Conservation (phyloP, 1,140 invertebrate genomes). For the Drosophila murphyi region DNA sequence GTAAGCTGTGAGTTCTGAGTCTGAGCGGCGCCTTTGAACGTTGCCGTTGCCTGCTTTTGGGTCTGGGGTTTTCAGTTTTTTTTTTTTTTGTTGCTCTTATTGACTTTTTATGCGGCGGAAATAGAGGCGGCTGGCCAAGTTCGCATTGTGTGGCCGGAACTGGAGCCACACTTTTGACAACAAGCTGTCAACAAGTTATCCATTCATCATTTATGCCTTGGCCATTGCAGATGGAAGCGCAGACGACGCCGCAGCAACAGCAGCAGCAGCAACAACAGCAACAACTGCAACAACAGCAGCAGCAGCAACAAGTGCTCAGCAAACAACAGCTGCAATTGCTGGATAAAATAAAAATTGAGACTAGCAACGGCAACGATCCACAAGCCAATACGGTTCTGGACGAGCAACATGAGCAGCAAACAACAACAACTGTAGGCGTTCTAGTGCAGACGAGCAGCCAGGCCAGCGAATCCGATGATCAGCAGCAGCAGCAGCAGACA, state of each 20-base stretch:
- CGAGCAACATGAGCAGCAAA: slow-evolving; percentile 47
- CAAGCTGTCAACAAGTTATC: slow-evolving; percentile 35
- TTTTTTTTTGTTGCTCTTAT: slow-evolving; percentile 51
- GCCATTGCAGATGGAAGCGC: slow-evolving; percentile 83
- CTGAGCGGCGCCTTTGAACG: slow-evolving; percentile 49
- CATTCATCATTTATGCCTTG: slow-evolving; percentile 69
- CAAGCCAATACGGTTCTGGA: slow-evolving; percentile 49
- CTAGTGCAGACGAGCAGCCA: slow-evolving; percentile 61
- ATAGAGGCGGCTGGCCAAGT: slow-evolving; percentile 62
- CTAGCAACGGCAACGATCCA: slow-evolving; percentile 60
- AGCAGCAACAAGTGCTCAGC: slow-evolving; percentile 61
- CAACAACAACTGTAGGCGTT: slow-evolving; percentile 51
- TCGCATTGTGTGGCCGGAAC: slow-evolving; percentile 76
- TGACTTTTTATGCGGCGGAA: slow-evolving; percentile 69
- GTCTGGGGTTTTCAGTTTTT: slow-evolving; percentile 27
- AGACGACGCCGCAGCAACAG: slow-evolving; percentile 71
- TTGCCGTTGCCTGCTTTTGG: slow-evolving; percentile 35
- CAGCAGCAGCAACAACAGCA: slow-evolving; percentile 65
- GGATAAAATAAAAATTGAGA: slow-evolving; percentile 77
- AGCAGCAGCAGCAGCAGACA: slow-evolving; percentile 27
- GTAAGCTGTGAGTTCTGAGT: slow-evolving; percentile 29
- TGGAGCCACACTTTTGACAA: slow-evolving; percentile 75
- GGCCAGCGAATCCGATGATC: slow-evolving; percentile 56
- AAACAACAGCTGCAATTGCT: slow-evolving; percentile 73
- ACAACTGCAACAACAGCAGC: slow-evolving; percentile 52